A percentile compares a stretch with the other conserved stretches of the same genome.
Evolutionary conservation across 64 coral and sea anemone species (phyloP).

Genomic region (Montipora cactus): DNA sequence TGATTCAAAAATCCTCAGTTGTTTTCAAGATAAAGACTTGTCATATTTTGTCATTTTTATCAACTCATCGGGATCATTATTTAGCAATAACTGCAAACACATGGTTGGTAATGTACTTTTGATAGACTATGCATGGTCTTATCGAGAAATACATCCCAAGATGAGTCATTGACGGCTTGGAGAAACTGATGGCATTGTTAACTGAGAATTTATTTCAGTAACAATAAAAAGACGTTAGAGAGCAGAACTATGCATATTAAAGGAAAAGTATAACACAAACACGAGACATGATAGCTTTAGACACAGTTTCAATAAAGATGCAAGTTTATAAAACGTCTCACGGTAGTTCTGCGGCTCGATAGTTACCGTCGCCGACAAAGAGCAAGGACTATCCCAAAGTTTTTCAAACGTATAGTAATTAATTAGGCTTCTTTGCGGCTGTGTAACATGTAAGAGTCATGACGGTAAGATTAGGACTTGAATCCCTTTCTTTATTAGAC

Average conservation of each 20-base stretch:
- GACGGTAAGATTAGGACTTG: too few species aligned
- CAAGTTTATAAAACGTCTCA: too few species aligned
- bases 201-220: not conserved
- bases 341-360: too few species aligned
- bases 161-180: not conserved
- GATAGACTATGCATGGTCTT: not conserved
- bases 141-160: not conserved
- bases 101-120: constrained; percentile 17
- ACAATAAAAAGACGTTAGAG: not conserved
- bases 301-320: not conserved
- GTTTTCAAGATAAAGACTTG: not conserved
- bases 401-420: too few species aligned
- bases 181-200: not conserved
- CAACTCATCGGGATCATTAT: constrained; percentile 1
- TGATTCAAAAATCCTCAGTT: not conserved
- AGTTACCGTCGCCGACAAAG: too few species aligned
- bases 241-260: not conserved
- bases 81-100: constrained; percentile 15
- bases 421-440: too few species aligned
- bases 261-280: not conserved
- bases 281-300: not conserved
- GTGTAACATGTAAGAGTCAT: too few species aligned
- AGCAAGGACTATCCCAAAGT: too few species aligned
- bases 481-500: too few species aligned
- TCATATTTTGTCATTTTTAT: constrained; percentile 3